Base-by-base conservation (phyloP, 2,888 invertebrate genomes). In the Calameuta filiformis region DNA sequence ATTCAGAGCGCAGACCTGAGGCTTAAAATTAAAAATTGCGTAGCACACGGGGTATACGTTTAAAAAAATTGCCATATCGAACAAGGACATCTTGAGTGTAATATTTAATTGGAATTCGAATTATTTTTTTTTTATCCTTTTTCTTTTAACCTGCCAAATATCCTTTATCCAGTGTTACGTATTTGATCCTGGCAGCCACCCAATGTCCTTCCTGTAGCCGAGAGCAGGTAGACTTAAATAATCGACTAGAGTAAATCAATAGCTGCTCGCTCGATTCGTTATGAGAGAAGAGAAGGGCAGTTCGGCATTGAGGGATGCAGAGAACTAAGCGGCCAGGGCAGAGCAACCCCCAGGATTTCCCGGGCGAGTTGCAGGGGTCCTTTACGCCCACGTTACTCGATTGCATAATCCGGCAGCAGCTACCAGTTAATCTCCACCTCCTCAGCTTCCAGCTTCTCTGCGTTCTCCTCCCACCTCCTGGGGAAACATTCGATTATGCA, bases 41-140 rank as follows among this genome's bases (percentile, higher is more conserved):
- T 35, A 35, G 12, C 12, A 12, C 11, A 35, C 12, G 3, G 11
- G 11, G 12, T 1, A 35, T 35, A 35, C 35, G 35, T 35, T 35
- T 11, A 3, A n/a, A 31, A 4, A 12, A 69, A n/a, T 69, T 11
- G 15, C 12, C n/a, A 9, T n/a, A n/a, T 3, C 69, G 30, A 31
- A 11, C 4, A 69, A 69, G 30, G 4, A 1, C 12, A 2, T 69
- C n/a, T n/a, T n/a, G n/a, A n/a, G n/a, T n/a, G n/a, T n/a, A 78
- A 77, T 76, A 82, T 82, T 82, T 75, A 78, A 82, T 82, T 82
- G 80, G 82, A 79, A 82, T 3, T 37, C 12, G 0, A 12, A 37
- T 15, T 37, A 1, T 37, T 37, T 12, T 12, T 12, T 12, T 35
- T 11, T 35, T 1, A 9, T 9, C 12, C 12, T 3, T 35, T 35